phyloP scores from a whole-genome alignment of 2,113 vertebrate species.

The Rhinopomastus cyanomelas region DNA sequence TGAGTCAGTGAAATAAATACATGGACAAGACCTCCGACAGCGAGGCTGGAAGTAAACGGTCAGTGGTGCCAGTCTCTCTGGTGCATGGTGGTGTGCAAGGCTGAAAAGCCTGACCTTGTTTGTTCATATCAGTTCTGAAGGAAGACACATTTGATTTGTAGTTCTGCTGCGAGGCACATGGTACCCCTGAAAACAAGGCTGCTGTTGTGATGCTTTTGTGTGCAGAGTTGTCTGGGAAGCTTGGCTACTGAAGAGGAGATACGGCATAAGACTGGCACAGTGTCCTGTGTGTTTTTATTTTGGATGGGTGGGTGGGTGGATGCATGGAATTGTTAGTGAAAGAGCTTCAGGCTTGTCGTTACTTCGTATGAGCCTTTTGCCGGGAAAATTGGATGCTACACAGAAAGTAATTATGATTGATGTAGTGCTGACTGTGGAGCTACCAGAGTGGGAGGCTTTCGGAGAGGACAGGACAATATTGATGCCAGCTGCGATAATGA shows the following conservation, averaged over 20 bases:
- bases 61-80: not conserved
- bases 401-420: not conserved
- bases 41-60: not conserved
- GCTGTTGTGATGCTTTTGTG: not conserved
- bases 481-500: not conserved
- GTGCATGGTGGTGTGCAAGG: not conserved
- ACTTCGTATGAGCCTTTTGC: slow-evolving; percentile 1
- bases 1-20: not conserved
- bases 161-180: not conserved
- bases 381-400: slow-evolving; percentile 1
- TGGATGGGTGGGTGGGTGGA: not conserved
- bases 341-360: not conserved
- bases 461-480: not conserved
- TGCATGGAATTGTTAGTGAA: slow-evolving; percentile 15
- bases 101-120: not conserved
- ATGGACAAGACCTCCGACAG: not conserved
- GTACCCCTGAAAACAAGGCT: not conserved
- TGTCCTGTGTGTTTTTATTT: not conserved
- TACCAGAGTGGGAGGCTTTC: not conserved
- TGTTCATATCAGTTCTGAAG: not conserved
- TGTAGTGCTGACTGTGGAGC: not conserved
- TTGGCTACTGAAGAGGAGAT: not conserved
- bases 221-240: not conserved
- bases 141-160: not conserved
- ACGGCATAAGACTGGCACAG: not conserved